Evolutionary conservation across 35 echinoderm and acorn worm species (phyloP).

Genomic region (Diadema setosum): DNA sequence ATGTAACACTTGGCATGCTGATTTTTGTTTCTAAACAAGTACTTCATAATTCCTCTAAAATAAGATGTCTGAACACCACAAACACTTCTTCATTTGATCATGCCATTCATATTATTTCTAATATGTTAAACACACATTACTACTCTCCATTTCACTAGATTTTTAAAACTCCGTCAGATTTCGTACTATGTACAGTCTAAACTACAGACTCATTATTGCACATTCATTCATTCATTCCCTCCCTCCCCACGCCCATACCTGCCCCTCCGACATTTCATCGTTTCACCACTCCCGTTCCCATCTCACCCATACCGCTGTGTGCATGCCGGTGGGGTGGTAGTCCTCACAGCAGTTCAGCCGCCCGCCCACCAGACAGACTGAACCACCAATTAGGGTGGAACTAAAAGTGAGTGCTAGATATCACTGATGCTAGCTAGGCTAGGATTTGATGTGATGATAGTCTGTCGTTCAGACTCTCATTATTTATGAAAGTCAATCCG

Average conservation of each 20-base stretch:
- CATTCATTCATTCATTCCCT: neutral
- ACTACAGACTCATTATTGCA: neutral
- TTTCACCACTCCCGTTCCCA: neutral
- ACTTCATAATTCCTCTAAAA: too few relatives aligned
- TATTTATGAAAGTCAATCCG: neutral
- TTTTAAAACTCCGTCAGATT: too few relatives aligned
- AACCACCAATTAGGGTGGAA: constrained; percentile 6
- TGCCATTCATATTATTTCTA: too few relatives aligned
- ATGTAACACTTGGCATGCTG: too few relatives aligned
- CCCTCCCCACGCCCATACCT: neutral
- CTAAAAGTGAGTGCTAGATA: neutral
- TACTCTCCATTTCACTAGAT: too few relatives aligned
- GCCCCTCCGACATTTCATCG: neutral
- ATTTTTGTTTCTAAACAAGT: too few relatives aligned
- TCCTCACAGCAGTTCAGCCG: neutral
- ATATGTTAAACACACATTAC: too few relatives aligned
- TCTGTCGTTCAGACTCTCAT: neutral
- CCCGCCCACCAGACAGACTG: neutral
- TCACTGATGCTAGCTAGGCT: too few relatives aligned
- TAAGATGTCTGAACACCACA: too few relatives aligned
- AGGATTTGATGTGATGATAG: too few relatives aligned
- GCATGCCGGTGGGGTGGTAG: neutral
- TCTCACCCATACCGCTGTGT: neutral
- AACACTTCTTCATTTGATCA: too few relatives aligned
- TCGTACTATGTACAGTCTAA: too few relatives aligned